Percentiles rank a stretch among this genome's conserved stretches.
These are phyloP conservation scores for Acanthiza pusilla DNA, from an alignment of 2,797 vertebrate genomes.

Conservation along the genomic window DNA sequence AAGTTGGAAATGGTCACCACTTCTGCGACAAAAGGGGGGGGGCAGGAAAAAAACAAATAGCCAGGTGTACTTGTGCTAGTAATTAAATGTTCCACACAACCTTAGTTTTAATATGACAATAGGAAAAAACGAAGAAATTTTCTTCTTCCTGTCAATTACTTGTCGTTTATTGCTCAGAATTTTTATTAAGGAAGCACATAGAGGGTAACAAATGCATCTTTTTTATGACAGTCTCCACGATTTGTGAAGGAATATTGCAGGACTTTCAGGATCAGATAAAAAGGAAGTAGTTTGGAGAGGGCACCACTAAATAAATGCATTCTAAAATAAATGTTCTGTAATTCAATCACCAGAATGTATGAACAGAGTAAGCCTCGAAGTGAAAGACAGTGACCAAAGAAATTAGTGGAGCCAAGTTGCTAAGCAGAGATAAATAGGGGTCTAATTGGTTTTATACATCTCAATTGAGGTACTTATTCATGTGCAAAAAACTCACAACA, in stretches of 20 bases:
- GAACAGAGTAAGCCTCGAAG: not conserved
- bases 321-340: constrained; percentile 19
- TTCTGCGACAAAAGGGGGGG: not conserved
- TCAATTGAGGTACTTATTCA: constrained; percentile 59
- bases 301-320: not conserved
- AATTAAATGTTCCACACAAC: not conserved
- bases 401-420: constrained; percentile 29
- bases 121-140: not conserved
- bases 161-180: not conserved
- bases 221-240: not conserved
- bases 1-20: not conserved
- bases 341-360: constrained; percentile 19
- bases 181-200: not conserved
- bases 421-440: constrained; percentile 50
- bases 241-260: not conserved
- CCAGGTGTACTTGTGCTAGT: not conserved
- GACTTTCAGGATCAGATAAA: not conserved
- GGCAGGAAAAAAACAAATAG: not conserved
- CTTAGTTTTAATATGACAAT: not conserved
- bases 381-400: constrained; percentile 35
- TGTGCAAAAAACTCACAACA: constrained; percentile 38
- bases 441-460: constrained; percentile 57
- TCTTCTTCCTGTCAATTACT: not conserved
- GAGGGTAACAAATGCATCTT: not conserved
- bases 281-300: not conserved